A percentile compares a stretch with the other conserved stretches of the same genome.
phyloP scores from a whole-genome alignment of 2,888 invertebrate species.

The Ceraclea dissimilis region DNA sequence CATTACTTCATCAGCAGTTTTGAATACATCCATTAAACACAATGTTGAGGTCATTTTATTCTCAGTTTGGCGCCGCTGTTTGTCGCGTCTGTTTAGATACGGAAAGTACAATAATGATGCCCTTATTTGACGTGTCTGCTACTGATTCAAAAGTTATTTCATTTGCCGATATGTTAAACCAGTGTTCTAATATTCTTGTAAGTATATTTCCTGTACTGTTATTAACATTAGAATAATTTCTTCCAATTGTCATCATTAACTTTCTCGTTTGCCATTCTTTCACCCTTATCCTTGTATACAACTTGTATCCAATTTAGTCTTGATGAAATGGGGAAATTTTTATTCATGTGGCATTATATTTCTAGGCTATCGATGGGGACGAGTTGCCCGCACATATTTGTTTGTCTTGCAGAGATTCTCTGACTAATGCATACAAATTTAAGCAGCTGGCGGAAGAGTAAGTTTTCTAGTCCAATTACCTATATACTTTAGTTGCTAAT shows the following conservation, averaged over 20 bases:
- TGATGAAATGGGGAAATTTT: no score
- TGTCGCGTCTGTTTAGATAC: not conserved
- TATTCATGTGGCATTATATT: no score
- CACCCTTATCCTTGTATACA: no score
- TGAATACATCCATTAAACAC: no score
- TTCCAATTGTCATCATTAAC: no score
- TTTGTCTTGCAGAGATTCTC: constrained; percentile 8
- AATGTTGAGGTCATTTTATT: not conserved
- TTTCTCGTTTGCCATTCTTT: no score
- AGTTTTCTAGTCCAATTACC: not conserved
- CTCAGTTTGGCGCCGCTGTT: not conserved
- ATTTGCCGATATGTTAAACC: not conserved
- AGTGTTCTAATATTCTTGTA: not conserved
- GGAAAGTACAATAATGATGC: not conserved
- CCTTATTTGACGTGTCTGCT: not conserved
- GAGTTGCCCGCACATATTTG: constrained; percentile 16
- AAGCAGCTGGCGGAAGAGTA: constrained; percentile 47
- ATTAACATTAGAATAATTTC: no score
- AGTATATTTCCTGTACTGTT: not conserved
- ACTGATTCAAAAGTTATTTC: not conserved
- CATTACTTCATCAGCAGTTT: no score
- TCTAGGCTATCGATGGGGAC: constrained; percentile 10
- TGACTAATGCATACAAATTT: constrained; percentile 25
- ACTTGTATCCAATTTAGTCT: no score
- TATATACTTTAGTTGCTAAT: no score